Conservation (phyloP, 2,797 vertebrate genomes). For the Thamnophis elegans region DNA sequence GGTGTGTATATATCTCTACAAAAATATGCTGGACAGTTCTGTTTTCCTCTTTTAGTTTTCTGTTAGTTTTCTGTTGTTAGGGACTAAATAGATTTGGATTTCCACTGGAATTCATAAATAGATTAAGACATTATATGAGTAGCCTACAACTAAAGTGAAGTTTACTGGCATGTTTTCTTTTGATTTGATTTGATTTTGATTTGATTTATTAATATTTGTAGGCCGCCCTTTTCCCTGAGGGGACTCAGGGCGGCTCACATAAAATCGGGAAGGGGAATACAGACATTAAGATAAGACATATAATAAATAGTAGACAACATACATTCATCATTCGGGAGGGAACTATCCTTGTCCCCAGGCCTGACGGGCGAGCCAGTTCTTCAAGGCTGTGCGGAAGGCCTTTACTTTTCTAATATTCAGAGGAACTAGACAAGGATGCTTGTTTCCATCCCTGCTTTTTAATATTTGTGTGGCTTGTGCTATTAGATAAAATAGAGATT, state of each 20-base stretch:
- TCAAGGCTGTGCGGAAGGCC: no score
- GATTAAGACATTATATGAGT: not conserved
- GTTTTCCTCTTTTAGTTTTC: not conserved
- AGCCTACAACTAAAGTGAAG: not conserved
- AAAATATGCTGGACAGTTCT: not conserved
- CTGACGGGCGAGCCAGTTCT: no score
- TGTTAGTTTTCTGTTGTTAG: not conserved
- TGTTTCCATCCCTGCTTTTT: not conserved
- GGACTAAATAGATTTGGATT: not conserved
- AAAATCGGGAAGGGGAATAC: no score
- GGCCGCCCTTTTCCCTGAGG: no score
- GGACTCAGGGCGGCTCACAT: no score
- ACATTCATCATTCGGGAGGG: no score
- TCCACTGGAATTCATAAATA: not conserved
- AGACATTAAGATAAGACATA: no score
- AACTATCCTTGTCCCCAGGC: no score
- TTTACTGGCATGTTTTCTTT: not conserved
- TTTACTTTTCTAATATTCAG: not conserved
- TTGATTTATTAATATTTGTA: no score
- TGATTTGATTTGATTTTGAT: no score
- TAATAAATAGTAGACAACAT: no score
- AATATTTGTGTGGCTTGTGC: not conserved
- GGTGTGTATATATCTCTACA: not conserved
- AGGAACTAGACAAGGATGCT: not conserved
- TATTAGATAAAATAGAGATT: not conserved